These are phyloP conservation scores for Urocynchramus pylzowi DNA, from an alignment of 2,113 vertebrate genomes.

Conservation along the genomic window DNA sequence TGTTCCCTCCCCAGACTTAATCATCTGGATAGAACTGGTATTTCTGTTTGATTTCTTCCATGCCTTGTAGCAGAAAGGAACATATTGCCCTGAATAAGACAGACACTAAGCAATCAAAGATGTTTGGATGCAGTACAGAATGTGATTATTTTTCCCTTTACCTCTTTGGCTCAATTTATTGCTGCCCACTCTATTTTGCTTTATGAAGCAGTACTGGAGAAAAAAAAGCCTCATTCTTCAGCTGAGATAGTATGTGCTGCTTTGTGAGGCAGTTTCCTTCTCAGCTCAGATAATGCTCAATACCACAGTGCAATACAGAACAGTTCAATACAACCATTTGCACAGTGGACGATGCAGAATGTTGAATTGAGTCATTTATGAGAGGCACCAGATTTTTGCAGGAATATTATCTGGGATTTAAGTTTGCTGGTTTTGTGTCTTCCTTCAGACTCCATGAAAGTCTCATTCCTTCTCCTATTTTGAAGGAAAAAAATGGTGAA, in stretches of 20 bases:
- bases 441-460: not conserved
- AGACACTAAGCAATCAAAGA: slow-evolving; percentile 30
- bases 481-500: not conserved
- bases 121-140: not conserved
- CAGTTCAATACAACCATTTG: not conserved
- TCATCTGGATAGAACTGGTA: not conserved
- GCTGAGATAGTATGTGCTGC: not conserved
- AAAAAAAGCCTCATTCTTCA: not conserved
- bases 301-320: not conserved
- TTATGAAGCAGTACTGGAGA: not conserved
- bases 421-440: not conserved
- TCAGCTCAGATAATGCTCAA: not conserved
- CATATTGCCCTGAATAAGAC: not conserved
- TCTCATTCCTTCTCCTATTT: not conserved
- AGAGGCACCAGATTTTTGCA: not conserved
- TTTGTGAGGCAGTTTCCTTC: not conserved
- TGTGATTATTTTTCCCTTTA: slow-evolving; percentile 6
- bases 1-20: not conserved
- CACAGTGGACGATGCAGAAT: not conserved
- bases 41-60: slow-evolving; percentile 16
- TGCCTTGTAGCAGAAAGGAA: not conserved
- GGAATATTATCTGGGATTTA: not conserved
- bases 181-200: not conserved
- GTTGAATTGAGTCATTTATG: not conserved
- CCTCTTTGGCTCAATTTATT: not conserved